These are phyloP conservation scores for Probaryconus sp. DNA, from an alignment of 1,140 invertebrate species.

Conservation along the genomic window DNA sequence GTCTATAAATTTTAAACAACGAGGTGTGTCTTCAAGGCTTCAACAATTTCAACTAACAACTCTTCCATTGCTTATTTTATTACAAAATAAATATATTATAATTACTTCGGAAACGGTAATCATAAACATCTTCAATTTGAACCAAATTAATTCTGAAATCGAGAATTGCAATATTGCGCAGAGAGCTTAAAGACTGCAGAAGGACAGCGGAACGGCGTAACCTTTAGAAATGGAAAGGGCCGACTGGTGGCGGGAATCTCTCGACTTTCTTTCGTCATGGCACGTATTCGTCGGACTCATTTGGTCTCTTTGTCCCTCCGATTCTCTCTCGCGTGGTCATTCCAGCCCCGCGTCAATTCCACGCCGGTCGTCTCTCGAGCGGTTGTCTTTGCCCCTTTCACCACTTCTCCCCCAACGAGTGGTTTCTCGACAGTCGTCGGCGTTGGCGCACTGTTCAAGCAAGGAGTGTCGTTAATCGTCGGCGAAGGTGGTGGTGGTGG, in stretches of 20 bases:
- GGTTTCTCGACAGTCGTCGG: constrained; percentile 38
- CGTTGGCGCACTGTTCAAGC: constrained; percentile 55
- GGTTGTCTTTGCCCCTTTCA: constrained; percentile 53
- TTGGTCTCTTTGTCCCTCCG: constrained; percentile 35
- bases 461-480: constrained; percentile 62
- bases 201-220: constrained; percentile 53
- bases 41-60: too few species aligned
- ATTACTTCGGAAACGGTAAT: too few species aligned
- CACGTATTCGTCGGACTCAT: constrained; percentile 34
- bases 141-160: too few species aligned
- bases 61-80: too few species aligned
- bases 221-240: constrained; percentile 60
- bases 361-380: constrained; percentile 24
- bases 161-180: constrained; percentile 22
- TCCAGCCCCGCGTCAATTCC: constrained; percentile 53
- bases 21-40: too few species aligned
- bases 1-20: too few species aligned
- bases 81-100: too few species aligned
- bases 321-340: constrained; percentile 19
- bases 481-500: constrained; percentile 54
- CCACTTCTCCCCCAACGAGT: constrained; percentile 35
- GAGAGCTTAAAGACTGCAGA: constrained; percentile 26
- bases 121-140: too few species aligned
- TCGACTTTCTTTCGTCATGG: constrained; percentile 62
- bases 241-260: constrained; percentile 39